These are phyloP conservation scores for Clusia tigrina DNA, from an alignment of 2,888 invertebrate species.

Conservation along the genomic window DNA sequence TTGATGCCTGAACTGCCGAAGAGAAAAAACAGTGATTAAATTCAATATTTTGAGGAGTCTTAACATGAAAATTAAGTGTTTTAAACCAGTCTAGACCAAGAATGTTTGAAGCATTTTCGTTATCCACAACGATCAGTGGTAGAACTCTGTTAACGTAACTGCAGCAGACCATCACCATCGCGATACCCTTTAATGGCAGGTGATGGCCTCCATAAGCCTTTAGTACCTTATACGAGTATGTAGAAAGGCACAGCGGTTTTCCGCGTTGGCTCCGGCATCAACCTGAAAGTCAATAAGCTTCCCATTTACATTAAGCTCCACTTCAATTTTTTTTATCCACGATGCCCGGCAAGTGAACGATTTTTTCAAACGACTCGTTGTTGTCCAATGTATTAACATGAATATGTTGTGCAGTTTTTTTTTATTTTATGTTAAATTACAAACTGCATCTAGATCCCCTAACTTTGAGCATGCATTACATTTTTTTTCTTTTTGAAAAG, in stretches of 20 bases:
- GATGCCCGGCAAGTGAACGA: slow-evolving; percentile 3
- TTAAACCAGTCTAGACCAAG: slow-evolving; percentile 27
- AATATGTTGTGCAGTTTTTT: neutral
- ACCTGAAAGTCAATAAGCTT: neutral
- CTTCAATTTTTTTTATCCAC: slow-evolving; percentile 9
- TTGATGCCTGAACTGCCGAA: slow-evolving; percentile 10
- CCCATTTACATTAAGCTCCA: neutral
- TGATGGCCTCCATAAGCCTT: slow-evolving; percentile 6
- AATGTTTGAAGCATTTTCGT: slow-evolving; percentile 14
- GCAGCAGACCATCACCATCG: neutral
- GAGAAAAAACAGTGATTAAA: slow-evolving; percentile 12
- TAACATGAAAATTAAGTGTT: slow-evolving; percentile 16
- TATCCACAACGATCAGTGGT: slow-evolving; percentile 4
- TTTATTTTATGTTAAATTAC: neutral
- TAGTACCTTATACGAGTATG: neutral
- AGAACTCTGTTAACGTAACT: neutral
- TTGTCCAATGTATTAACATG: neutral
- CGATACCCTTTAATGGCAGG: slow-evolving; percentile 3
- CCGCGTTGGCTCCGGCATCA: slow-evolving; percentile 13
- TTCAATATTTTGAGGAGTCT: too few species aligned
- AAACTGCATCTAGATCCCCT: slow-evolving; percentile 11
- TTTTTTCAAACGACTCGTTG: slow-evolving; percentile 12
- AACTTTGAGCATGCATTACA: slow-evolving; percentile 1
- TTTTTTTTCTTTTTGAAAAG: slow-evolving; percentile 7
- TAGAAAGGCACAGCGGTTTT: neutral